Percentiles rank a stretch among this genome's conserved stretches.
These are phyloP conservation scores for Macropus fuliginosus DNA, from an alignment of 2,797 vertebrate genomes.

Conservation along the genomic window DNA sequence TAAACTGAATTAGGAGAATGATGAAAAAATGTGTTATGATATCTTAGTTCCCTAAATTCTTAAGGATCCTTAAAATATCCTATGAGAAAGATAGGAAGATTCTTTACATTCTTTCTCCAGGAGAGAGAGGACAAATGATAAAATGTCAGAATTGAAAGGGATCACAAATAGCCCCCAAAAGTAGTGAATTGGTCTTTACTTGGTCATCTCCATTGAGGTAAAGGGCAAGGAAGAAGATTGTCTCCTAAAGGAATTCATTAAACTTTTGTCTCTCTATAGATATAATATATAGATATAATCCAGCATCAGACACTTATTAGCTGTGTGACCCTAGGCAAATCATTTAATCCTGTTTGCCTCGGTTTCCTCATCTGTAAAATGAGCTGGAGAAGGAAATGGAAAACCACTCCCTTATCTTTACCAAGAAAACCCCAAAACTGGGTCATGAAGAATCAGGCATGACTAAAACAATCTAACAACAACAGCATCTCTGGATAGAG, in stretches of 20 bases:
- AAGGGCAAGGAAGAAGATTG: background rate
- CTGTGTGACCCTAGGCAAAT: background rate
- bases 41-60: background rate
- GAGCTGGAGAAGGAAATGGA: background rate
- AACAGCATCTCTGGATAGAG: too few relatives aligned
- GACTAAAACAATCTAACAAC: background rate
- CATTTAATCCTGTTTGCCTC: background rate
- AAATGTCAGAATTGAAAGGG: background rate
- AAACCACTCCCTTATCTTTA: background rate
- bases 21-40: background rate
- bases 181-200: background rate
- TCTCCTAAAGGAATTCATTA: background rate
- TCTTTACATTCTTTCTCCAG: background rate
- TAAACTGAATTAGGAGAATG: conserved; percentile 13
- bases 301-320: too few relatives aligned
- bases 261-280: background rate
- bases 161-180: background rate
- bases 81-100: background rate
- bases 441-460: background rate
- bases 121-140: background rate
- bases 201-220: background rate
- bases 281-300: background rate
- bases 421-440: background rate
- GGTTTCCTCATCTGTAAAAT: background rate
- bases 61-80: background rate